phyloP scores from a whole-genome alignment of 2,888 invertebrate genomes.

The Amphimallon solstitiale region DNA sequence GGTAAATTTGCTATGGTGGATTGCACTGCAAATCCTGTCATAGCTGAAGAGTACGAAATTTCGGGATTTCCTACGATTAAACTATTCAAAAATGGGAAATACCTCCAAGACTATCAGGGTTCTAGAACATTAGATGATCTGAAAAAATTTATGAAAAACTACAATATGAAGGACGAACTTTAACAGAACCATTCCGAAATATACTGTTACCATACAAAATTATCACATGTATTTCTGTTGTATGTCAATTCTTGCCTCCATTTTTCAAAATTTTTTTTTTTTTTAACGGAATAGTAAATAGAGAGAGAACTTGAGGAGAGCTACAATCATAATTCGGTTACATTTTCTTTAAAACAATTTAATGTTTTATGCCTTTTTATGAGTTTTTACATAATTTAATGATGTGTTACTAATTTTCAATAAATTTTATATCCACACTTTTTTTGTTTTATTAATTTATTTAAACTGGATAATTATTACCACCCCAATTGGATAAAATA shows the following conservation, averaged over 20 bases:
- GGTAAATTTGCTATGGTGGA: slow-evolving; percentile 70
- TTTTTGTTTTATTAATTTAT: not conserved
- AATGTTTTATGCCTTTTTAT: not conserved
- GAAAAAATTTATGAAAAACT: slow-evolving; percentile 63
- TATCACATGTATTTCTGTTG: too few species aligned
- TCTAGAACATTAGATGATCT: slow-evolving; percentile 68
- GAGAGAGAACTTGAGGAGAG: too few species aligned
- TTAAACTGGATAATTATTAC: slow-evolving; percentile 22
- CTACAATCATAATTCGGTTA: too few species aligned
- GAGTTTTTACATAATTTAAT: too few species aligned
- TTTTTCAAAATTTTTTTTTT: too few species aligned
- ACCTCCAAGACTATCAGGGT: slow-evolving; percentile 68
- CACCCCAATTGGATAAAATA: too few species aligned
- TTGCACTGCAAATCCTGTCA: slow-evolving; percentile 70
- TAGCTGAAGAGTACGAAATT: slow-evolving; percentile 70
- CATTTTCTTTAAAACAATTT: not conserved
- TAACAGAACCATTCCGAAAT: slow-evolving; percentile 2
- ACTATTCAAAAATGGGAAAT: slow-evolving; percentile 68
- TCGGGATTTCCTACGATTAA: slow-evolving; percentile 76
- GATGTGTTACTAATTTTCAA: not conserved
- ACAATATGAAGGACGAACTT: slow-evolving; percentile 5
- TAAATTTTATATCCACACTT: not conserved
- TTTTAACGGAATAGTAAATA: too few species aligned
- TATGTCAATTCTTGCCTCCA: too few species aligned
- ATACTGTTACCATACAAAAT: too few species aligned